Conservation (phyloP, 2,113 vertebrate genomes). For the Chloropsis hardwickii region DNA sequence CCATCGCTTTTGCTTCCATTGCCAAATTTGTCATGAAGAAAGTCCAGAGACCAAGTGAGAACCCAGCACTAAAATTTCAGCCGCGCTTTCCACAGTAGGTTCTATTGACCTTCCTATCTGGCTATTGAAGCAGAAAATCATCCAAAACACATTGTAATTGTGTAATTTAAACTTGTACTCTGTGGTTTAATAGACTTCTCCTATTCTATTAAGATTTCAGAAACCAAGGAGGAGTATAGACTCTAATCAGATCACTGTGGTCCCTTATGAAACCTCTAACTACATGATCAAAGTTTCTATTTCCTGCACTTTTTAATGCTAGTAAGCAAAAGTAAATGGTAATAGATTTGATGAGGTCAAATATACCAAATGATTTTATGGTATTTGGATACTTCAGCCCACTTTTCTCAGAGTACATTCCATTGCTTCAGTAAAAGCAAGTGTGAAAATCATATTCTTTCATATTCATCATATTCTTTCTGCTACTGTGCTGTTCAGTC, state of each 20-base stretch:
- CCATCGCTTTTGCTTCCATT: conserved; percentile 30
- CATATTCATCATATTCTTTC: not conserved
- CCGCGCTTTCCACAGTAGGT: not conserved
- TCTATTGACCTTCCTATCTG: not conserved
- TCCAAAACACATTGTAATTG: not conserved
- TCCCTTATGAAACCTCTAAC: conserved; percentile 26
- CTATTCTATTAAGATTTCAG: not conserved
- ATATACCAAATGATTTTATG: not conserved
- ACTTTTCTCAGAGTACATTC: not conserved
- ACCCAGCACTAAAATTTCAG: not conserved
- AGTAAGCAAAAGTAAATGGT: not conserved
- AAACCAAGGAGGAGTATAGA: not conserved
- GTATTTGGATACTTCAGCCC: not conserved
- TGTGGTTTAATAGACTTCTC: conserved; percentile 20
- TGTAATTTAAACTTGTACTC: not conserved
- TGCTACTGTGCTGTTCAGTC: not conserved
- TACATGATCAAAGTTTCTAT: conserved; percentile 20
- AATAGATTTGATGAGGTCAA: not conserved
- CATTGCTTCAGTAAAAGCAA: not conserved
- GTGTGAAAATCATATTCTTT: not conserved
- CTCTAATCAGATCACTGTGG: conserved; percentile 39
- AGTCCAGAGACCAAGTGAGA: conserved; percentile 38
- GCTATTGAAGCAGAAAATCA: not conserved
- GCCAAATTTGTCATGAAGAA: conserved; percentile 48
- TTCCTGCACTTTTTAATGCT: conserved; percentile 42